Base-by-base conservation (phyloP, 2,113 vertebrate species). In the Lasiurus cinereus region DNA sequence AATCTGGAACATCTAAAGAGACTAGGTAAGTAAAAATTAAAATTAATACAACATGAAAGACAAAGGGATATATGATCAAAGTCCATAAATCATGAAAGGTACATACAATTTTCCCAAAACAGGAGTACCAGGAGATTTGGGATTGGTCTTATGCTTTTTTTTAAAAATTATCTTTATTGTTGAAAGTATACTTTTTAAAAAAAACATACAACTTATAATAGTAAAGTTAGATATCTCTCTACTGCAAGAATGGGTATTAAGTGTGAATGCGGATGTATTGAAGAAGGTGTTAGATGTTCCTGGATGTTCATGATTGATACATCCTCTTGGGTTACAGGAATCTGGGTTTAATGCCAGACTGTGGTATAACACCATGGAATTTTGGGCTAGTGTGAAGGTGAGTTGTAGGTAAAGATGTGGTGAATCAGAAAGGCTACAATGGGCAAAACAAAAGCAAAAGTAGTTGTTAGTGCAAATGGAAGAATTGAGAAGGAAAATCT, bases 61-160 rank as follows among this genome's bases (percentile, higher is more conserved):
- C 84, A 83, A 93, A 88, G 52, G 52, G 29, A 66, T 95, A 72
- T 90, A 59, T 92, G 76, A 97, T 96, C 90, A 92, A 95, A 83
- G 91, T 93, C 76, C 91, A 97, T 95, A 96, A 96, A 92, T 94
- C 80, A 90, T 93, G 94, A 93, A 93, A 83, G 48, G 54, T 74
- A 39, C 83, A 78, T 29, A 88, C 5, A 87, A 13, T 64, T 94
- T 86, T 93, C 21, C 33, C 56, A 27, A 91, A 84, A 66, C 22
- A 83, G 64, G 48, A 88, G 27, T 56, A 43, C 8, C 67, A 83
- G 50, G 46, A 80, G 74, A 43, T 69, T 52, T 76, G 31, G 72
- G 39, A 36, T 78, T 82, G 6, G 29, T 52, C 69, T 76, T 66
- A 39, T 21, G 24, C 13, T 83, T 87, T 59, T 24, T 4, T 1